Conservation (phyloP, 2,113 vertebrate genomes). For the Heterotis niloticus region DNA sequence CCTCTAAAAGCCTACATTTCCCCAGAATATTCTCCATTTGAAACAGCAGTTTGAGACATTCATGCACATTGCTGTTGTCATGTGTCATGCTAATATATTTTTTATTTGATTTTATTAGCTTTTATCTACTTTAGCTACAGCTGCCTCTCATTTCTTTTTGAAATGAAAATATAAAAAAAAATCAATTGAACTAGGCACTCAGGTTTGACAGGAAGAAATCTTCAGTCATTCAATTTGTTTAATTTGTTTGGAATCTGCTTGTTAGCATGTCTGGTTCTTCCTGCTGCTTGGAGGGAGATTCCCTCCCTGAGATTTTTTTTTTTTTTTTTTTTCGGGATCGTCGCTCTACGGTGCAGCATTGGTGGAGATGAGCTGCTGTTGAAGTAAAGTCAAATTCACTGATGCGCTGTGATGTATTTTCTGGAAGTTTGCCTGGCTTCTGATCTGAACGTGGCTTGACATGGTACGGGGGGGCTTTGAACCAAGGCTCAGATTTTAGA, state of each 20-base stretch:
- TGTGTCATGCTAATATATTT: no score
- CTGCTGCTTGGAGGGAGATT: not conserved
- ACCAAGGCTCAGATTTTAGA: not conserved
- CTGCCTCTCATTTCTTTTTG: not conserved
- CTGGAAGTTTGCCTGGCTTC: conserved; percentile 8
- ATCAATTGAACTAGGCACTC: not conserved
- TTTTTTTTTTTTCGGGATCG: no score
- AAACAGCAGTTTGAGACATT: not conserved
- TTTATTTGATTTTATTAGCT: no score
- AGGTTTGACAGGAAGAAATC: not conserved
- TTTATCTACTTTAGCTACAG: no score
- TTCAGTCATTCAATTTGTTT: not conserved
- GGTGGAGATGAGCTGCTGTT: not conserved
- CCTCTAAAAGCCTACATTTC: not conserved
- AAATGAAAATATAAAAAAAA: no score
- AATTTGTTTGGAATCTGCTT: not conserved
- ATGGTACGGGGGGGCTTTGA: not conserved
- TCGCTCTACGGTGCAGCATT: not conserved
- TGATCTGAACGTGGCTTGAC: conserved; percentile 8
- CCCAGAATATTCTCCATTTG: not conserved
- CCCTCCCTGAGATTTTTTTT: not conserved
- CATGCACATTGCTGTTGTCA: not conserved
- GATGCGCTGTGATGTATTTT: conserved; percentile 12
- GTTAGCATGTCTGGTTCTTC: no score
- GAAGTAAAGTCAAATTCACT: not conserved